These are phyloP conservation scores for Ariopsis seemanni DNA, from an alignment of 2,113 vertebrate species.

Conservation along the genomic window DNA sequence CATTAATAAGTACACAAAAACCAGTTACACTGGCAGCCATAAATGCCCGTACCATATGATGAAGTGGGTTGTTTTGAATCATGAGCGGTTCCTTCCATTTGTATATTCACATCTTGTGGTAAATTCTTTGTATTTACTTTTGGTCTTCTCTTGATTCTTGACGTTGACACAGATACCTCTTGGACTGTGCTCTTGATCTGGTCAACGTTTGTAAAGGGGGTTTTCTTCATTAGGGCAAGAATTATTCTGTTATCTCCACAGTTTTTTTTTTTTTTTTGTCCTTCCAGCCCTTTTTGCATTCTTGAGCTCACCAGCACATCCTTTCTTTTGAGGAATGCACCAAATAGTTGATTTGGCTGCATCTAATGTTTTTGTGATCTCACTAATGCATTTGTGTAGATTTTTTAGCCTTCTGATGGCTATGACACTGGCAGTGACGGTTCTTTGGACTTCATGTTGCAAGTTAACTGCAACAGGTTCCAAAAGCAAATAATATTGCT, in stretches of 20 bases:
- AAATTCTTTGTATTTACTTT: neutral
- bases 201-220: no score
- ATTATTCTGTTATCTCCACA: neutral
- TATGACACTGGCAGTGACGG: no score
- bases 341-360: neutral
- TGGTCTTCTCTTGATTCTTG: neutral
- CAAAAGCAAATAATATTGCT: no score
- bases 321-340: neutral
- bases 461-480: no score
- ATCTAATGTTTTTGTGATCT: neutral
- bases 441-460: no score
- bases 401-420: no score
- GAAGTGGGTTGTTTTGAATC: neutral
- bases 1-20: neutral
- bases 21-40: neutral
- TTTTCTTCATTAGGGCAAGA: neutral
- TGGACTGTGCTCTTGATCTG: no score
- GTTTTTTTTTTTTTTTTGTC: no score
- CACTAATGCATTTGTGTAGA: neutral
- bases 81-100: neutral
- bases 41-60: neutral
- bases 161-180: no score
- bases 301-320: neutral
- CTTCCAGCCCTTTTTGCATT: no score
- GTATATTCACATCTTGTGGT: neutral